Base-by-base conservation (phyloP, 2,113 vertebrate genomes). In the Cygnus buccinator region DNA sequence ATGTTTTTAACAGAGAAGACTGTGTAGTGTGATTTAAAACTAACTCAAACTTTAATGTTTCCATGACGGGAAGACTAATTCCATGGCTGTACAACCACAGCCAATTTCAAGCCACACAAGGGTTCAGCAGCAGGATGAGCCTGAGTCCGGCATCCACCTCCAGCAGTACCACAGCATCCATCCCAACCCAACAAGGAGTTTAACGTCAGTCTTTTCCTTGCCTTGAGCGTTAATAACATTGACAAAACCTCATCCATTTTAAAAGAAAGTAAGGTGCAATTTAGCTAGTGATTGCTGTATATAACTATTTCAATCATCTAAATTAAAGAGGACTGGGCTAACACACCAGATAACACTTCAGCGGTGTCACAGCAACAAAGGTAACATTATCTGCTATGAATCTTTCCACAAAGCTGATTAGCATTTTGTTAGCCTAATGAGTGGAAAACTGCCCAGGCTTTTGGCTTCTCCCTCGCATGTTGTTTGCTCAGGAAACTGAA, bases 401-500 rank as follows among this genome's bases (percentile, higher is more conserved):
- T 89, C 83, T 65, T 84, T 57, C 90, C 84, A 71, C 74, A 58
- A 33, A 82, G 94, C 80, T 85, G 50, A 91, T 91, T 76, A 91
- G 84, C 87, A 83, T 95, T 94, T 87, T 61, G 23, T 95, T 93
- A 94, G 61, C 89, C 89, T 94, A 84, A 93, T 89, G 93, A 95
- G 77, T 1, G 43, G 93, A 94, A 94, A 95, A 68, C 66, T 72
- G 11, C 22, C 18, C 4, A 25, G 62, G 50, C 73, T 84, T 92
- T 11, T 73, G 29, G n/a, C 18, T 67, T 80, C 86, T 87, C 68
- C 28, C 43, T 10, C 20, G 9, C 46, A 63, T 28, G 20, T 6
- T 4, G 10, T 41, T 66, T 52, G 57, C 57, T 67, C 12, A 14
- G 68, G 50, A 62, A 93, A 87, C 50, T 25, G 12, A 68, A 83